Percentiles rank a stretch among this genome's conserved stretches.
Conservation (phyloP, 2,797 vertebrate genomes). For the Choloepus didactylus region DNA sequence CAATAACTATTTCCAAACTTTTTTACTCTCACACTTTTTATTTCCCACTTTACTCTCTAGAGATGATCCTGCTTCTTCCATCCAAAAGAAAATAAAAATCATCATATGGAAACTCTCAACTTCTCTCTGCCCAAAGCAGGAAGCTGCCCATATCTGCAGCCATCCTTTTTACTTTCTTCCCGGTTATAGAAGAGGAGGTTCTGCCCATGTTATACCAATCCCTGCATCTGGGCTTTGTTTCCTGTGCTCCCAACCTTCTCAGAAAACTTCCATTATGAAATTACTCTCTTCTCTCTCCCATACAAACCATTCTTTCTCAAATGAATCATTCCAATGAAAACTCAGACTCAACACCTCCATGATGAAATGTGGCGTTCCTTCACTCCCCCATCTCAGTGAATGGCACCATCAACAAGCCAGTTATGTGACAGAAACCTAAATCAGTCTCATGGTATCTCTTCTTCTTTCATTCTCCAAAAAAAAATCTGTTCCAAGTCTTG, state of each 20-base stretch:
- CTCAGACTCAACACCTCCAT: not conserved
- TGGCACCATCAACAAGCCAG: not conserved
- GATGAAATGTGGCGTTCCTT: not conserved
- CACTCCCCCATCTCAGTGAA: not conserved
- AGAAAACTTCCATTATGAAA: not conserved
- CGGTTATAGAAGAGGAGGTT: not conserved
- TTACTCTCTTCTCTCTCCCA: not conserved
- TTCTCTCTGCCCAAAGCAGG: not conserved
- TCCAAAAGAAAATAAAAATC: not conserved
- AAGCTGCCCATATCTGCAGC: not conserved
- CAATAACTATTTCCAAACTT: not conserved
- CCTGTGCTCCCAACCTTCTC: not conserved
- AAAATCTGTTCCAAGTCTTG: not conserved
- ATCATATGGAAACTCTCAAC: not conserved
- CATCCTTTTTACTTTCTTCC: not conserved
- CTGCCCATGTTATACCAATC: not conserved
- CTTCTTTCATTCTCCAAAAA: not conserved
- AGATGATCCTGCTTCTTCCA: not conserved
- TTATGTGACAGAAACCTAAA: not conserved
- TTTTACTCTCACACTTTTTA: not conserved
- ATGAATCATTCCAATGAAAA: conserved; percentile 19
- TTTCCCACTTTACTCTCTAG: not conserved
- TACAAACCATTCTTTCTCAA: not conserved
- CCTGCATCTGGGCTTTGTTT: not conserved
- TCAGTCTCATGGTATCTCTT: not conserved